Evolutionary conservation across 1,140 invertebrate genomes (phyloP), one percentile per base, ranked within the genome.

Genomic region (Euwallacea similis): DNA sequence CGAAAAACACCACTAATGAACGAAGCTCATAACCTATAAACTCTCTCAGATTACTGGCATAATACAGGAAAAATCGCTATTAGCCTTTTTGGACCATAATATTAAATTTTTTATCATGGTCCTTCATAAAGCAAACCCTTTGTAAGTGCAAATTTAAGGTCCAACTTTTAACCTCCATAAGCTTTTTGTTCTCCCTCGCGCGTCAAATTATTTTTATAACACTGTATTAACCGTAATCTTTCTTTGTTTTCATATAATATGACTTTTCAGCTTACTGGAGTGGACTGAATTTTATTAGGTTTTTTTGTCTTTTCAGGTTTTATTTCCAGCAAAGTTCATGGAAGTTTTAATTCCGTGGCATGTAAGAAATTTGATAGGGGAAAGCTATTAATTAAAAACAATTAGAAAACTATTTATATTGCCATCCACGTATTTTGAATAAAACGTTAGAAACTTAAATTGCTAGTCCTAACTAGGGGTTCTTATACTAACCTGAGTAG

Each of bases 151-250:
- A 50, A 11, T 50, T 50, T 50, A 50, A 50, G 46, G 46, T 13
- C 46, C 9, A 50, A 50, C 46, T 50, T 50, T 50, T 50, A 50
- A 50, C 46, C 46, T 7, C 13, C 13, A 13, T 50, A 50, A 50
- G 46, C 46, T 50, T 50, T 50, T 50, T 50, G 46, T 10, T 13
- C 46, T 2, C 46, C 2, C 9, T 13, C 9, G 46, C 6, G 46
- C 13, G 13, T 50, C 13, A 50, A 50, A 50, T 50, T 50, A 50
- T 50, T 50, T 50, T 50, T 50, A 50, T 50, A 50, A 50, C 46
- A 13, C 9, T 13, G 46, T 50, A 50, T 50, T 50, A 50, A 13
- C 46, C 9, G 6, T 50, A 50, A 50, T 50, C 46, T 50, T 50
- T 50, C 13, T 33, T 33, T 33, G 21, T 33, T 33, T 2, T 33